Percentiles rank a stretch among this genome's conserved stretches.
phyloP scores from a whole-genome alignment of 2,797 vertebrate genomes.

The Rhabdophis nuchalis region DNA sequence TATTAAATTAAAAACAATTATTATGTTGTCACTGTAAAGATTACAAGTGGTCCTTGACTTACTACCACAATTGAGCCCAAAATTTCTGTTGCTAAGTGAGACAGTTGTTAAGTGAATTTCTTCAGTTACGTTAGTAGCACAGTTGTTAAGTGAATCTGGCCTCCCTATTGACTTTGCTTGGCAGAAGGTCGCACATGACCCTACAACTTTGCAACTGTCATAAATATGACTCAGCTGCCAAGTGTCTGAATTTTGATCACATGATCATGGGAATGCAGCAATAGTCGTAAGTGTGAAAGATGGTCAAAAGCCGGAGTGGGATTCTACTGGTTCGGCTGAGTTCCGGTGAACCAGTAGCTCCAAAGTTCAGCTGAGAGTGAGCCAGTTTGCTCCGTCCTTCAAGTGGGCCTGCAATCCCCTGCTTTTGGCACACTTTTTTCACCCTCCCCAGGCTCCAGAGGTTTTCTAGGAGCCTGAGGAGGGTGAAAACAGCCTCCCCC shows the following conservation, averaged over 20 bases:
- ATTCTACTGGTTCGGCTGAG: too few relatives aligned
- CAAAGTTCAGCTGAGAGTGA: too few relatives aligned
- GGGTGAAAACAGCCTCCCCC: too few relatives aligned
- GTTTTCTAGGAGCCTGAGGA: too few relatives aligned
- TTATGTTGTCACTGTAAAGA: not conserved
- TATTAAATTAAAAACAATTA: not conserved
- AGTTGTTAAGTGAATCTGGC: not conserved
- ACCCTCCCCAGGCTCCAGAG: too few relatives aligned
- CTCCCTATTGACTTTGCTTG: not conserved
- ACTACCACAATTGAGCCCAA: not conserved
- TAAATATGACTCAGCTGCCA: not conserved
- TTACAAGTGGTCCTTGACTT: not conserved
- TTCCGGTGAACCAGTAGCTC: too few relatives aligned
- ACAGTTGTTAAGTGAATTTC: not conserved
- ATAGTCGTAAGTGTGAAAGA: not conserved
- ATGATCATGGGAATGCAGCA: not conserved
- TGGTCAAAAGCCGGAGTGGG: too few relatives aligned
- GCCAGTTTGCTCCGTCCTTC: too few relatives aligned
- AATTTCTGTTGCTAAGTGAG: not conserved
- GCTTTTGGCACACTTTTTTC: too few relatives aligned
- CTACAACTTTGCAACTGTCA: not conserved
- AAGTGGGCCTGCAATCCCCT: too few relatives aligned
- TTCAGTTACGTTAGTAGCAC: too few relatives aligned
- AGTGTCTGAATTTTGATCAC: not conserved
- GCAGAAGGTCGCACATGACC: not conserved